Conservation (phyloP, 2,113 vertebrate genomes). For the Marcusenius ussheri region DNA sequence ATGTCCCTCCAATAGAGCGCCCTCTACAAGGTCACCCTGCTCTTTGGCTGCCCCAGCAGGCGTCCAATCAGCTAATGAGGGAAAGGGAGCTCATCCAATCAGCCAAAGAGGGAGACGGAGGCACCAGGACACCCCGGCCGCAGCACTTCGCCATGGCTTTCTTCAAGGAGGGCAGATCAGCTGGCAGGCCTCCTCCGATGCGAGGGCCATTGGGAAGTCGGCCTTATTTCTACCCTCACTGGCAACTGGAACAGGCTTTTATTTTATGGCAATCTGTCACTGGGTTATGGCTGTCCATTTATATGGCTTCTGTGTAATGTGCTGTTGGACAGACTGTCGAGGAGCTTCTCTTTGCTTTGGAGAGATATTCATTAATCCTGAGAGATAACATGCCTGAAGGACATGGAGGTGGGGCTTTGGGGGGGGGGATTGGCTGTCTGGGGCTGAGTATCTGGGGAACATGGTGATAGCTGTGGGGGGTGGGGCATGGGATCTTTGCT, state of each 20-base stretch:
- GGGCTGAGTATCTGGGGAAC: not conserved
- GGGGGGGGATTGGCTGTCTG: not conserved
- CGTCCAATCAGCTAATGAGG: constrained; percentile 12
- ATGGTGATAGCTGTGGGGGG: not conserved
- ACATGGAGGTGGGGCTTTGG: not conserved
- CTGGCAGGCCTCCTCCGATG: not conserved
- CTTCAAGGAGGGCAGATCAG: not conserved
- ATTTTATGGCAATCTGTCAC: not conserved
- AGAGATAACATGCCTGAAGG: not conserved
- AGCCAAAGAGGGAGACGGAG: not conserved
- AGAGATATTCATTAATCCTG: not conserved
- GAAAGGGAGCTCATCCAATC: not conserved
- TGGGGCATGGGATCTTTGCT: not conserved
- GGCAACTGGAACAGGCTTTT: not conserved
- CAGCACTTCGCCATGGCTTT: not conserved
- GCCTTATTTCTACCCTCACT: not conserved
- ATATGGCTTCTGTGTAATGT: not conserved
- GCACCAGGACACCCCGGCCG: not conserved
- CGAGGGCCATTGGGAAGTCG: not conserved
- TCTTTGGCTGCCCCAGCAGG: not conserved
- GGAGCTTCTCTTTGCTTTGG: not conserved
- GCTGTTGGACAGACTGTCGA: not conserved
- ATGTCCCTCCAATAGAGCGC: not conserved
- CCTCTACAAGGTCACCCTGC: constrained; percentile 1
- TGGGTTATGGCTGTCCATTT: not conserved